These are phyloP conservation scores for Mythimna albipuncta DNA, from an alignment of 2,888 invertebrate species.

Conservation along the genomic window DNA sequence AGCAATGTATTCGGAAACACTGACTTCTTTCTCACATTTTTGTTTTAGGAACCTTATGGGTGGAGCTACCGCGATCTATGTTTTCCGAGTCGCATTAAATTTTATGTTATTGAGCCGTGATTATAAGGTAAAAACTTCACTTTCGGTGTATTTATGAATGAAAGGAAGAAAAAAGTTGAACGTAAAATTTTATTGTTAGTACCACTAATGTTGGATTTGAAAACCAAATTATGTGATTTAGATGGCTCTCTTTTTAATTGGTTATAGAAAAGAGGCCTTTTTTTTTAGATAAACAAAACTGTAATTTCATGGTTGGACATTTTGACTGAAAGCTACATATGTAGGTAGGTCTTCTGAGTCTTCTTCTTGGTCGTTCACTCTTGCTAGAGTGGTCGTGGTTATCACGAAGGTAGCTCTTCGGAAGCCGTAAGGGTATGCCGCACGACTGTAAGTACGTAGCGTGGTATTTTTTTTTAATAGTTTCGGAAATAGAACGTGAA, in stretches of 20 bases:
- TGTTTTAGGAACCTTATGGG: constrained; percentile 53
- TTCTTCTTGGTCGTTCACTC: too few relatives aligned
- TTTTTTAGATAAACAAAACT: neutral
- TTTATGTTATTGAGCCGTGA: constrained; percentile 69
- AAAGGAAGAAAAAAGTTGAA: constrained; percentile 36
- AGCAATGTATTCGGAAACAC: constrained; percentile 45
- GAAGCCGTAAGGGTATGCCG: too few relatives aligned
- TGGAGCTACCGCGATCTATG: constrained; percentile 71
- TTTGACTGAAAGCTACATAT: too few relatives aligned
- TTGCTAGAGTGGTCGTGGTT: too few relatives aligned
- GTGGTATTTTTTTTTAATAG: too few relatives aligned
- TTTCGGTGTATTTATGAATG: constrained; percentile 51
- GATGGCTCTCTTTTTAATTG: constrained; percentile 27
- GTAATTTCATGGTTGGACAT: neutral
- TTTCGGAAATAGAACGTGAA: neutral
- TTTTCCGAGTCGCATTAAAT: constrained; percentile 78
- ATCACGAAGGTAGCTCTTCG: too few relatives aligned
- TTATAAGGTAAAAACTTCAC: constrained; percentile 58
- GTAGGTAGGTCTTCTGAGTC: too few relatives aligned
- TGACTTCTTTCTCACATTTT: constrained; percentile 23
- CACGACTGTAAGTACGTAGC: too few relatives aligned
- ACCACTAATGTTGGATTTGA: constrained; percentile 60
- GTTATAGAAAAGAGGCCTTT: neutral
- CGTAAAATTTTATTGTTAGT: constrained; percentile 67
- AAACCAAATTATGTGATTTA: constrained; percentile 49